These are phyloP conservation scores for Picus viridis DNA, from an alignment of 2,797 vertebrate species.

Conservation along the genomic window DNA sequence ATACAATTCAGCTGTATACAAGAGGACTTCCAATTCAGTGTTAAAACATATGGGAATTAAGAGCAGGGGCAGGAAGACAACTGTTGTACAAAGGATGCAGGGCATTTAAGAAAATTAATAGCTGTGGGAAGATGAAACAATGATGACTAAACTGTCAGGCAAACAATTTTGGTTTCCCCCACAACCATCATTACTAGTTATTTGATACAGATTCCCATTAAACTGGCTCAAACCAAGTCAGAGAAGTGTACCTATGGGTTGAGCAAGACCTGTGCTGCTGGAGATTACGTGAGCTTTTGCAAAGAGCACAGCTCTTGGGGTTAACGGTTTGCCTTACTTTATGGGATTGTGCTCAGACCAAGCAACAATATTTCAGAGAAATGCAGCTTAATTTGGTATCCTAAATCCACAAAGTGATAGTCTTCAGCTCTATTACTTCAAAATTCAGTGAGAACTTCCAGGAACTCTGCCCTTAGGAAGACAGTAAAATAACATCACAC, in stretches of 20 bases:
- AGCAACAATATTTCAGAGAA: neutral
- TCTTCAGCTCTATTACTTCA: neutral
- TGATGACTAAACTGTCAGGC: slow-evolving; percentile 63
- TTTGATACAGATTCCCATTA: slow-evolving; percentile 63
- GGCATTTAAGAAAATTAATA: slow-evolving; percentile 54
- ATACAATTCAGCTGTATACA: neutral
- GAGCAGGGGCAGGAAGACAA: slow-evolving; percentile 47
- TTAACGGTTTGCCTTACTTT: neutral
- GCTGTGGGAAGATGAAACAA: slow-evolving; percentile 72
- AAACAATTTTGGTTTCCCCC: slow-evolving; percentile 40
- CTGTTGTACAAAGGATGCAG: slow-evolving; percentile 47
- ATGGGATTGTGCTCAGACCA: neutral
- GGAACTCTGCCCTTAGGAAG: neutral
- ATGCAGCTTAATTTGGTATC: neutral
- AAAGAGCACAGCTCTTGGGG: neutral
- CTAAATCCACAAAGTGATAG: neutral
- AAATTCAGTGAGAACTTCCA: neutral
- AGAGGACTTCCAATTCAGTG: slow-evolving; percentile 33
- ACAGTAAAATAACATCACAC: neutral
- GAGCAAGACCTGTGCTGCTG: neutral
- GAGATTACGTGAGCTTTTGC: neutral
- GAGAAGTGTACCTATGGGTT: slow-evolving; percentile 14
- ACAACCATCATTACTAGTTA: slow-evolving; percentile 23
- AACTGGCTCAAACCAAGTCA: slow-evolving; percentile 29
- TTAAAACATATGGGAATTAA: slow-evolving; percentile 56